These are phyloP conservation scores for Rhamnusium bicolor DNA, from an alignment of 2,888 invertebrate genomes.

Conservation along the genomic window DNA sequence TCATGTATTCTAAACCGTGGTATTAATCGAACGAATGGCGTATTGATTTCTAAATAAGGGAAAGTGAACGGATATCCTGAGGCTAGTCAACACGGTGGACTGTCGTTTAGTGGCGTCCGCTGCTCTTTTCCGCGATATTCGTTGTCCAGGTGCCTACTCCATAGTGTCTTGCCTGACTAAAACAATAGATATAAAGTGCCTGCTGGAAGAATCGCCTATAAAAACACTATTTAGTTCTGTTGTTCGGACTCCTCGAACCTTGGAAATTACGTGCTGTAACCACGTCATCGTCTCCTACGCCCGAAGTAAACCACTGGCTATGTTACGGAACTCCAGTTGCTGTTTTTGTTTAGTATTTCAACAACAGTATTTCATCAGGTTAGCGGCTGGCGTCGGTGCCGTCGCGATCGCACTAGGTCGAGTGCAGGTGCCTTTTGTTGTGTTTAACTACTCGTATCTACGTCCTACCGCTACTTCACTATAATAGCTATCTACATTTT, in stretches of 20 bases:
- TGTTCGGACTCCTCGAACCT: conserved; percentile 29
- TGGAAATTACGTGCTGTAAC: conserved; percentile 41
- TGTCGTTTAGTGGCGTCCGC: conserved; percentile 25
- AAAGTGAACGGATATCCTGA: conserved; percentile 67
- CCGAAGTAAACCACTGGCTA: conserved; percentile 27
- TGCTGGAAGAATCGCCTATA: conserved; percentile 15
- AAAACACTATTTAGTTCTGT: conserved; percentile 24
- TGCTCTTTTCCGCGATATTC: conserved; percentile 7
- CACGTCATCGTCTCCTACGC: conserved; percentile 56
- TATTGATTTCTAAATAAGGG: conserved; percentile 67
- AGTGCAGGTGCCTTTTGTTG: background rate
- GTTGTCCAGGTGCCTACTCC: background rate
- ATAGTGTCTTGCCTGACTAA: background rate
- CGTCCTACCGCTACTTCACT: background rate
- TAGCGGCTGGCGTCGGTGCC: conserved; percentile 29
- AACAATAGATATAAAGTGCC: background rate
- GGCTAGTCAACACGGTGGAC: conserved; percentile 51
- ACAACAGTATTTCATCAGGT: conserved; percentile 26
- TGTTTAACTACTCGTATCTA: background rate
- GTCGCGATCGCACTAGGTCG: conserved; percentile 13
- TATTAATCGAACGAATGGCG: conserved; percentile 49
- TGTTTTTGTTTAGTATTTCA: conserved; percentile 34
- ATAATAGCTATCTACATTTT: conserved; percentile 22
- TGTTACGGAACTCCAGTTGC: conserved; percentile 30
- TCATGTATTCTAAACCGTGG: conserved; percentile 42